phyloP scores from a whole-genome alignment of 2,113 vertebrate genomes.

The Thalassarche chlororhynchos region DNA sequence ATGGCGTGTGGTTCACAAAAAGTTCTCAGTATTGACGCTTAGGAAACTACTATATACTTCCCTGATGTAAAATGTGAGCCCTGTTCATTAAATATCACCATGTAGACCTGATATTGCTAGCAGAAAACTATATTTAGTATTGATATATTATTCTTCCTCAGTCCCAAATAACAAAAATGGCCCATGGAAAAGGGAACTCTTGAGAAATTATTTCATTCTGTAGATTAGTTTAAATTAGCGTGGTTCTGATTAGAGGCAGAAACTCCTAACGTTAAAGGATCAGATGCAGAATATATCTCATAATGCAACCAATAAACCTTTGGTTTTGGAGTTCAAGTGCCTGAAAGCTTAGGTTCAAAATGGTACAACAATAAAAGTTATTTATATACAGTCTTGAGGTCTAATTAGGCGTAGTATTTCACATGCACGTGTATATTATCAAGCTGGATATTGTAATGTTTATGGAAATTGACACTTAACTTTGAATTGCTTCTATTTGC shows the following conservation, averaged over 20 bases:
- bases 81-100: background rate
- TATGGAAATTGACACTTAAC: slow-evolving; percentile 69
- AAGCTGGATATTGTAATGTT: slow-evolving; percentile 45
- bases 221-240: slow-evolving; percentile 13
- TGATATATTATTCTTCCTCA: background rate
- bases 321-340: background rate
- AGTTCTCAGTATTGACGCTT: background rate
- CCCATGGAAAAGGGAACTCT: background rate
- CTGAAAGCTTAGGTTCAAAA: slow-evolving; percentile 48
- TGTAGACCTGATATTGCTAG: background rate
- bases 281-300: background rate
- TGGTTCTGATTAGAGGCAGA: background rate
- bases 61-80: background rate
- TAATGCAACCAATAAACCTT: background rate
- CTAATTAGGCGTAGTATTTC: slow-evolving; percentile 62
- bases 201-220: background rate
- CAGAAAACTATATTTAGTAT: background rate
- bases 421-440: background rate
- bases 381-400: slow-evolving; percentile 56
- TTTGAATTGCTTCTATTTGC: slow-evolving; percentile 64
- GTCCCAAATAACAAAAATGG: background rate
- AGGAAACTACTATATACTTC: background rate
- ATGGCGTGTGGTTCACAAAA: background rate
- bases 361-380: slow-evolving; percentile 27
- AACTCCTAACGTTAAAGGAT: background rate